These are phyloP conservation scores for Leistus spinibarbis DNA, from an alignment of 2,888 invertebrate species.

Conservation along the genomic window DNA sequence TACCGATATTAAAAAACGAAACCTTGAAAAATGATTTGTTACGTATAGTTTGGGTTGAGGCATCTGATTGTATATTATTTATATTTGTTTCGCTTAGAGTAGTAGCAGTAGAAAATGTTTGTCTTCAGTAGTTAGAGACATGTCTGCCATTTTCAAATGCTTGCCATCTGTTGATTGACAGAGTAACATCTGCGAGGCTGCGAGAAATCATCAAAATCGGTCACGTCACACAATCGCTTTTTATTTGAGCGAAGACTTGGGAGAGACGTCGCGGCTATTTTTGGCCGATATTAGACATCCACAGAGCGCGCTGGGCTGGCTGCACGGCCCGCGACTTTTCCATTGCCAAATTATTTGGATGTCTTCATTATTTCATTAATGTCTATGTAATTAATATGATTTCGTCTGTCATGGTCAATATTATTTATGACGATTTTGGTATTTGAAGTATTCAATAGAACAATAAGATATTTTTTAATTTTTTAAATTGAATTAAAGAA, in stretches of 20 bases:
- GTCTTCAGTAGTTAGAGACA: neutral
- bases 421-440: neutral
- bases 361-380: constrained; percentile 36
- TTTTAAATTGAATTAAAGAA: no score
- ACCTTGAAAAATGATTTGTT: no score
- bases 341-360: constrained; percentile 33
- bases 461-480: neutral
- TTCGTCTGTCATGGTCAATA: constrained; percentile 28
- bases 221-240: neutral
- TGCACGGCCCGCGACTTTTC: neutral
- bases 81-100: neutral
- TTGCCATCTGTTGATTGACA: neutral
- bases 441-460: neutral
- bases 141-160: neutral
- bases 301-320: neutral
- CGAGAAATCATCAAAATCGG: neutral
- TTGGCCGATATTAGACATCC: constrained; percentile 9
- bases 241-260: constrained; percentile 3
- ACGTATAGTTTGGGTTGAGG: no score
- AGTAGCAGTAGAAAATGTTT: neutral
- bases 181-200: neutral
- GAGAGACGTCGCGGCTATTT: constrained; percentile 26
- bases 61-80: neutral
- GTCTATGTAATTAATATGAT: constrained; percentile 31
- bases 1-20: no score